A percentile compares a stretch with the other conserved stretches of the same genome.
These are phyloP conservation scores for Echinops telfairi DNA, from an alignment of 2,113 vertebrate genomes.

Conservation along the genomic window DNA sequence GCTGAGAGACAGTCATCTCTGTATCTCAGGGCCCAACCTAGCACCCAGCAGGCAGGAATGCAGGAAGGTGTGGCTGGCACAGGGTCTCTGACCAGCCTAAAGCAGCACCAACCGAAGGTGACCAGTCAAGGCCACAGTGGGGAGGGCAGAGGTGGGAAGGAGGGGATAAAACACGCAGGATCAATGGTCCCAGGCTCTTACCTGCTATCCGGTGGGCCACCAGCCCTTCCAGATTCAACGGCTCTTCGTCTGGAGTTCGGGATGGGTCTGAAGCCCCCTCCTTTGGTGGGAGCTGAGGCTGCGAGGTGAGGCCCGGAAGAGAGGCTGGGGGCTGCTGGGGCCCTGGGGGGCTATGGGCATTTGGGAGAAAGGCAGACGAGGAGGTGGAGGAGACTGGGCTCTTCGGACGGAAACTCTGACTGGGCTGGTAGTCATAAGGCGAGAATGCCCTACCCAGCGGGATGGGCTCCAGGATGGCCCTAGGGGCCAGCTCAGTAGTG, in stretches of 20 bases:
- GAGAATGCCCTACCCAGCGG: slow-evolving; percentile 77
- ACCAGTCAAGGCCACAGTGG: background rate
- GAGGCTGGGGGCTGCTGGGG: slow-evolving; percentile 85
- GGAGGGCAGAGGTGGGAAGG: background rate
- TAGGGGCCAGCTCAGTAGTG: slow-evolving; percentile 55
- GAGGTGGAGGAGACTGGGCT: slow-evolving; percentile 78
- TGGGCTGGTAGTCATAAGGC: slow-evolving; percentile 85
- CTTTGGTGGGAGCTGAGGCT: slow-evolving; percentile 85
- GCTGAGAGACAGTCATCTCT: no score
- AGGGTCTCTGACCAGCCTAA: background rate
- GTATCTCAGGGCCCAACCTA: no score
- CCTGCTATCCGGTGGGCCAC: slow-evolving; percentile 98
- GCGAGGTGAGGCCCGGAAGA: slow-evolving; percentile 86
- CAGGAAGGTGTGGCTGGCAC: background rate
- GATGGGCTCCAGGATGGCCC: slow-evolving; percentile 1
- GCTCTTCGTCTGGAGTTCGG: slow-evolving; percentile 88
- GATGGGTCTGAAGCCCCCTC: slow-evolving; percentile 84
- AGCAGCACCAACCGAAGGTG: background rate
- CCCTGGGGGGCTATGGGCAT: slow-evolving; percentile 77
- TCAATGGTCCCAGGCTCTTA: slow-evolving; percentile 83
- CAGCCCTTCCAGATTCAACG: slow-evolving; percentile 94
- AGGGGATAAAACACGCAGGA: background rate
- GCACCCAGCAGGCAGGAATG: background rate
- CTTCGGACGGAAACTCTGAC: slow-evolving; percentile 82
- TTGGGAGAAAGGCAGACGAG: slow-evolving; percentile 74